These are phyloP conservation scores for Tetanocera ferruginea DNA, from an alignment of 2,888 invertebrate genomes.

Conservation along the genomic window DNA sequence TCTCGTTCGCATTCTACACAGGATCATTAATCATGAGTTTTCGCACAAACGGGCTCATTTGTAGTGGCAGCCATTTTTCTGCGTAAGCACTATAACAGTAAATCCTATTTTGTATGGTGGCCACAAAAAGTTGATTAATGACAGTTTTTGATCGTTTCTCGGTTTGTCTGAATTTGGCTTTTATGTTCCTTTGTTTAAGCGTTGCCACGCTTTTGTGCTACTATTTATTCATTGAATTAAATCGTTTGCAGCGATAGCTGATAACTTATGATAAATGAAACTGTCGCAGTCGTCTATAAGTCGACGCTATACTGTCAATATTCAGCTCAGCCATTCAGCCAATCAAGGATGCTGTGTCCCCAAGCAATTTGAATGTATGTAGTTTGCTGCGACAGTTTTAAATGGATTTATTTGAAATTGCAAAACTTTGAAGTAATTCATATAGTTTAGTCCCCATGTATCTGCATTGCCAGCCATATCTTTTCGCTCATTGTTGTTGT, in stretches of 20 bases:
- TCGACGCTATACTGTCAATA: no score
- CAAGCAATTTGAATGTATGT: not conserved
- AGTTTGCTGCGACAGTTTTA: slow-evolving; percentile 5
- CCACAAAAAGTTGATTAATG: slow-evolving; percentile 52
- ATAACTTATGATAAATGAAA: slow-evolving; percentile 40
- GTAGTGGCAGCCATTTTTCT: not conserved
- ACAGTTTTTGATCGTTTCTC: slow-evolving; percentile 41
- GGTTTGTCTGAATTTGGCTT: not conserved
- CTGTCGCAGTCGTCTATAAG: not conserved
- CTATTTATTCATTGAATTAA: slow-evolving; percentile 40
- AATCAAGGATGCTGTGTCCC: not conserved
- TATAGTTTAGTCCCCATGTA: not conserved
- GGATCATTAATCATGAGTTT: slow-evolving; percentile 30
- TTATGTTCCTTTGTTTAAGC: not conserved
- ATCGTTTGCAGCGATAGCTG: slow-evolving; percentile 15
- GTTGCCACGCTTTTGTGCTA: not conserved
- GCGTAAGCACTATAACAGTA: not conserved
- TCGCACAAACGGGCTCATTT: slow-evolving; percentile 14
- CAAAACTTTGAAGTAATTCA: not conserved
- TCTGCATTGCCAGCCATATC: not conserved
- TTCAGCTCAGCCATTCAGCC: not conserved
- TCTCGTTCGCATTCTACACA: slow-evolving; percentile 16
- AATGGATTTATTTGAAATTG: not conserved
- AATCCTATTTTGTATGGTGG: not conserved
- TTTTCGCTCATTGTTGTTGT: not conserved